phyloP scores from a whole-genome alignment of 2,797 vertebrate species.

The Liasis olivaceus region DNA sequence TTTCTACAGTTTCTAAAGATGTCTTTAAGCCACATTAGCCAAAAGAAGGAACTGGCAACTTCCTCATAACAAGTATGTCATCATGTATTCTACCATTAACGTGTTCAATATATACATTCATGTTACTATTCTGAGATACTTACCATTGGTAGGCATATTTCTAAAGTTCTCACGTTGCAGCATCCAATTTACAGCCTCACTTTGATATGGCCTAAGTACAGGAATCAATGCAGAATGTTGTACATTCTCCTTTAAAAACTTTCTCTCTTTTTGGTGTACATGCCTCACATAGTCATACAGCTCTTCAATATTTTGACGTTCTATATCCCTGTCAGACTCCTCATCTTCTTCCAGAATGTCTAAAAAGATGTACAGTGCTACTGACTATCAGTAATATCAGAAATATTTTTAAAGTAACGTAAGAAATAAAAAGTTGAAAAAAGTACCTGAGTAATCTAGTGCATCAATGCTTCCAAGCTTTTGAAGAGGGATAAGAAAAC shows the following conservation, averaged over 20 bases:
- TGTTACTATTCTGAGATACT: conserved; percentile 55
- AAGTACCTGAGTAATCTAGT: not conserved
- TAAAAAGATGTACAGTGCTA: conserved; percentile 52
- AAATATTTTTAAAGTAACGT: not conserved
- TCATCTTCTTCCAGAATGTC: conserved; percentile 88
- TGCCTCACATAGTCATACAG: conserved; percentile 91
- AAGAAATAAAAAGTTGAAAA: not conserved
- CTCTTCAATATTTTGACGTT: conserved; percentile 95
- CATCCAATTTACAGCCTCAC: conserved; percentile 98
- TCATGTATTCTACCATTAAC: not conserved
- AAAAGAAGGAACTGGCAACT: not conserved
- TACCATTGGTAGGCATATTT: conserved; percentile 65
- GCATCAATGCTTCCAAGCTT: not conserved
- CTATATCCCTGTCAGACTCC: conserved; percentile 88
- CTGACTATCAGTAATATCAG: not conserved
- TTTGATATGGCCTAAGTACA: conserved; percentile 89
- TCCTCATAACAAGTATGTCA: not conserved
- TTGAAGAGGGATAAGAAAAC: not conserved
- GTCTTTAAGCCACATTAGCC: not conserved
- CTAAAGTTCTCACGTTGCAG: conserved; percentile 83
- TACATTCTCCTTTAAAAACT: conserved; percentile 76
- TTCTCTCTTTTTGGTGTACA: conserved; percentile 73
- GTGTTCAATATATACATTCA: not conserved
- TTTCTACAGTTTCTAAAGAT: not conserved
- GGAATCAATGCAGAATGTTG: conserved; percentile 91